Evolutionary conservation across 1,140 invertebrate genomes (phyloP), one percentile per base, ranked within the genome.

Genomic region (Brachionus paranguensis): DNA sequence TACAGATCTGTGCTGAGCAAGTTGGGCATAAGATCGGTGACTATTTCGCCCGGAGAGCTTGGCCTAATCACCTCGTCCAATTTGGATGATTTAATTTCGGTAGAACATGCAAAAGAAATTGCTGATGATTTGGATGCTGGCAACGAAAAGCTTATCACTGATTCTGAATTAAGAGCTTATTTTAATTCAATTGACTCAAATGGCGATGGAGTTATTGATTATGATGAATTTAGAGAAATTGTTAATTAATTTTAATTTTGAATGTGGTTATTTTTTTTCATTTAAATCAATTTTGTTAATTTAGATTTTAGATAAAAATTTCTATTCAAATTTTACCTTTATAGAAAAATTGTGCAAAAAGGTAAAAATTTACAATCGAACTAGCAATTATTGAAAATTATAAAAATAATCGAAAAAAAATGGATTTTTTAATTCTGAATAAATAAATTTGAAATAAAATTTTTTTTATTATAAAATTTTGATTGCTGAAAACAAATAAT

Each of bases 101-200:
- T 50, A 2, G 72, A 76, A 1, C 20, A 47, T 37, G 72, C 43
- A 10, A 24, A 47, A 76, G 20, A 47, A 29, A 76, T 76, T 14
- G 45, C 27, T 17, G 45, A 76, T 29, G 47, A 76, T 76, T 50
- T 76, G 24, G 47, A 76, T 27, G 43, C 43, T 50, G 45, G 72
- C 10, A 50, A 45, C 12, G 72, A 76, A 76, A 76, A 27, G n/a
- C 20, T 50, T 0, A 27, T 76, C 3, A 76, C 14, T 53, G 72
- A 76, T 50, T 47, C 43, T 3, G 72, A 76, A 27, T 29, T 76
- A 53, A 76, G 72, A 53, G 43, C 43, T 33, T 76, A 76, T 50
- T 76, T 76, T 14, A 76, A 76, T 76, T 76, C 72, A 43, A 24
- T 74, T 11, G 70, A 74, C 37, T 43, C 70, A 45, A 74, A 43